Evolutionary conservation across 2,888 invertebrate genomes (phyloP), one percentile per base, ranked within the genome.

Genomic region (Metopia argyrocephala): DNA sequence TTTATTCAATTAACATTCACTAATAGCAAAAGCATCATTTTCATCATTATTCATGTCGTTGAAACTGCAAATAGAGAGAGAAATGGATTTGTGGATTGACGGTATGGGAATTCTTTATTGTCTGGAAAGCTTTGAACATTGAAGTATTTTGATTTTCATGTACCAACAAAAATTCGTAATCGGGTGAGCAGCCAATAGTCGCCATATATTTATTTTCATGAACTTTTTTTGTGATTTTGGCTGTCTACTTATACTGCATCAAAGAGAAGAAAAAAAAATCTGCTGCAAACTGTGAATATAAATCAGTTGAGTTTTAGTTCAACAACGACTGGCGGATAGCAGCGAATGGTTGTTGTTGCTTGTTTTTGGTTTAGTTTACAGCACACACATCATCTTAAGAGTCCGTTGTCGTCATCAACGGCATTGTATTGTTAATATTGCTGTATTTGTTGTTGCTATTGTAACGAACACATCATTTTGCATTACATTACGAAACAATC

Each of bases 211-310:
- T 87, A 87, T 84, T 79, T 38, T 38, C 38, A 12, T 38, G 12
- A 38, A 38, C 12, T 3, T 38, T 38, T 38, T 31, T 31, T 38
- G 38, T 57, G 48, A 64, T 76, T 83, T 80, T 82, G 68, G 84
- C 84, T 83, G 85, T 85, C 85, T 83, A 78, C 79, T 85, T 83
- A 84, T 84, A 85, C 87, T 87, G 87, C 87, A 87, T 87, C 86
- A 88, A 87, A 87, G 4, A 38, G 4, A 31, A 15, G 15, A 38
- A 38, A 31, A 31, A 87, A 81, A 70, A 87, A 87, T 86, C 85
- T 88, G 88, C 89, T 87, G 88, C 89, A 89, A 89, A 87, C 88
- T 89, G 89, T 87, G 86, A 86, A 88, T 88, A 89, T 89, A 89
- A 89, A 89, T 89, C 89, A 89, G 88, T 78, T 85, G 87, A 70